These are phyloP conservation scores for Notarius lentiginosus DNA, from an alignment of 2,113 vertebrate genomes.

Conservation along the genomic window DNA sequence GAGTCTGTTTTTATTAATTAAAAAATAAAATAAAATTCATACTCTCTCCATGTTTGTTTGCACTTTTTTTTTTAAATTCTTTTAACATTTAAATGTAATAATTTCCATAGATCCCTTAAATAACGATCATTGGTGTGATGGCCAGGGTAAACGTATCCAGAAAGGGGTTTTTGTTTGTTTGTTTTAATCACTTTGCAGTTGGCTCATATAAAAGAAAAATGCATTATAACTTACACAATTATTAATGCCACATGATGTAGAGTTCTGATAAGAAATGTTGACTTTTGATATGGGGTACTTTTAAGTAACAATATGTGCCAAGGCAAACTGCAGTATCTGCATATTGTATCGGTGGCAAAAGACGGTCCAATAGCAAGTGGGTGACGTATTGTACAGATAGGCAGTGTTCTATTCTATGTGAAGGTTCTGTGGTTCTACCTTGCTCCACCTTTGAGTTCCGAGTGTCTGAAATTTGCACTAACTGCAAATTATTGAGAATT, in stretches of 20 bases:
- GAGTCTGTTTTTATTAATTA: conserved; percentile 42
- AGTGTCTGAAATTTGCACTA: too few relatives aligned
- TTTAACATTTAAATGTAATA: background rate
- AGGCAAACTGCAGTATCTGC: too few relatives aligned
- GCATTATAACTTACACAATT: background rate
- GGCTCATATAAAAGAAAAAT: background rate
- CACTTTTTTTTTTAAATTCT: conserved; percentile 55
- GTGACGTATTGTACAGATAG: too few relatives aligned
- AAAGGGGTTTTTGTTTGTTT: background rate
- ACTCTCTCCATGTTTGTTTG: conserved; percentile 54
- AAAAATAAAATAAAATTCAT: conserved; percentile 57
- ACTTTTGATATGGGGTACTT: background rate
- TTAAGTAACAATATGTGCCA: too few relatives aligned
- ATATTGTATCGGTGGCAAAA: too few relatives aligned
- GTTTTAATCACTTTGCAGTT: background rate
- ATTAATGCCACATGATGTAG: background rate
- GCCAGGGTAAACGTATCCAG: background rate
- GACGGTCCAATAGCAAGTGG: too few relatives aligned
- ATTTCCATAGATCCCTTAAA: background rate
- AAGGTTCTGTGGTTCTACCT: too few relatives aligned
- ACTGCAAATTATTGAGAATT: too few relatives aligned
- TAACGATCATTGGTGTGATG: background rate
- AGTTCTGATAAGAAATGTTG: background rate
- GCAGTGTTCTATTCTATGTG: too few relatives aligned
- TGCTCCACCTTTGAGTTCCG: too few relatives aligned